A percentile compares a stretch with the other conserved stretches of the same genome.
Evolutionary conservation across 2,797 vertebrate species (phyloP).

Genomic region (Tinamus major): DNA sequence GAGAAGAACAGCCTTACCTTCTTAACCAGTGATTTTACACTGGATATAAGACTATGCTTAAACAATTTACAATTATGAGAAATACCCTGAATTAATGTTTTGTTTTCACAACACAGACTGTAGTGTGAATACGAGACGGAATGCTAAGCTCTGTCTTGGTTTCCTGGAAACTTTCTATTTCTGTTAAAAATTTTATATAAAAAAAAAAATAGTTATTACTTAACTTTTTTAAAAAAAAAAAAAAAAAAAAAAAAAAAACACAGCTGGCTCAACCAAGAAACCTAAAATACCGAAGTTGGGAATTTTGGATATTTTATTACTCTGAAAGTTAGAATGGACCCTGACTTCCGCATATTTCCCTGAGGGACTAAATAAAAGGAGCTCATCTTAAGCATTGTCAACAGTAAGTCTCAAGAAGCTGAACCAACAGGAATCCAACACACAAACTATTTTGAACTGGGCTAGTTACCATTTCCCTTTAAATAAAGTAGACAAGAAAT

Average conservation of each 20-base stretch:
- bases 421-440: background rate
- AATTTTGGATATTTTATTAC: background rate
- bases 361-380: background rate
- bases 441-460: background rate
- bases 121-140: background rate
- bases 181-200: conserved; percentile 30
- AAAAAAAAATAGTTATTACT: conserved; percentile 25
- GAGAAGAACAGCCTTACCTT: background rate
- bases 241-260: background rate
- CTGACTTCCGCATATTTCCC: background rate
- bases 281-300: background rate
- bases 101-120: background rate
- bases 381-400: background rate
- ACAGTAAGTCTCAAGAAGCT: background rate
- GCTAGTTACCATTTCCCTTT: background rate
- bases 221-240: background rate
- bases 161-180: conserved; percentile 61
- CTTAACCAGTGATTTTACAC: background rate
- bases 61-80: conserved; percentile 3
- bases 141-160: background rate
- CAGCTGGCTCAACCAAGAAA: background rate
- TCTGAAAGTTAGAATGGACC: background rate
- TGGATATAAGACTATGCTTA: background rate
- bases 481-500: no score
- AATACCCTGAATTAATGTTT: conserved; percentile 14